phyloP scores from a whole-genome alignment of 2,888 invertebrate species.

The Brachypalpus laphriformis region DNA sequence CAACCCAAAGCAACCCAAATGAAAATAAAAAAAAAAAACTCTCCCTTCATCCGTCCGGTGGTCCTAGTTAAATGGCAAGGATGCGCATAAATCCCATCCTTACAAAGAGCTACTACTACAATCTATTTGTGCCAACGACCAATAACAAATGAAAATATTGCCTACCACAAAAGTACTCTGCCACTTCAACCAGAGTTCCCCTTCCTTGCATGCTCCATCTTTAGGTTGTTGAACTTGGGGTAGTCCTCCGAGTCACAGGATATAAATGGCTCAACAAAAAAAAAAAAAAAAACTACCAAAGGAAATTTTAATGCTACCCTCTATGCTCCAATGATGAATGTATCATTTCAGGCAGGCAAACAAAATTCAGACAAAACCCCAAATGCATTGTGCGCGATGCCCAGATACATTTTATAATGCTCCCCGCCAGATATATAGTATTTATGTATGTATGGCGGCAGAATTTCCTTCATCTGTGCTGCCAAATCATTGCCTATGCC shows the following conservation, averaged over 20 bases:
- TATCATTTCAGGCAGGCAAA: conserved; percentile 57
- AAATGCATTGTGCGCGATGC: conserved; percentile 57
- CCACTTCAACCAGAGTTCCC: neutral
- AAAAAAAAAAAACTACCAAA: conserved; percentile 10
- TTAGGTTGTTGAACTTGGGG: conserved; percentile 72
- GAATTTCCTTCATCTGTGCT: conserved; percentile 39
- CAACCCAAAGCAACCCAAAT: neutral
- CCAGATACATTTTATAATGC: conserved; percentile 33
- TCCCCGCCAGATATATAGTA: neutral
- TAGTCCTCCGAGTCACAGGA: conserved; percentile 38
- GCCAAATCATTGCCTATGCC: conserved; percentile 67
- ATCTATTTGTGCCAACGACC: conserved; percentile 73
- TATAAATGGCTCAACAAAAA: conserved; percentile 1
- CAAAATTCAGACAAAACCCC: conserved; percentile 42
- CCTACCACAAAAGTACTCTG: conserved; percentile 63
- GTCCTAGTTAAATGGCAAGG: neutral
- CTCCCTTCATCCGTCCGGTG: neutral
- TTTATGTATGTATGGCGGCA: neutral
- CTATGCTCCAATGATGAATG: conserved; percentile 58
- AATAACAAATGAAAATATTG: conserved; percentile 73
- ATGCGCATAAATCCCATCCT: conserved; percentile 55
- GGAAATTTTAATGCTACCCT: conserved; percentile 55
- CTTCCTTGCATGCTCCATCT: conserved; percentile 44
- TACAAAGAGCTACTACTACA: conserved; percentile 49
- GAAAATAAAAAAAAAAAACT: neutral